A percentile compares a stretch with the other conserved stretches of the same genome.
Conservation (phyloP, 2,888 invertebrate species). For the Agriopis marginaria region DNA sequence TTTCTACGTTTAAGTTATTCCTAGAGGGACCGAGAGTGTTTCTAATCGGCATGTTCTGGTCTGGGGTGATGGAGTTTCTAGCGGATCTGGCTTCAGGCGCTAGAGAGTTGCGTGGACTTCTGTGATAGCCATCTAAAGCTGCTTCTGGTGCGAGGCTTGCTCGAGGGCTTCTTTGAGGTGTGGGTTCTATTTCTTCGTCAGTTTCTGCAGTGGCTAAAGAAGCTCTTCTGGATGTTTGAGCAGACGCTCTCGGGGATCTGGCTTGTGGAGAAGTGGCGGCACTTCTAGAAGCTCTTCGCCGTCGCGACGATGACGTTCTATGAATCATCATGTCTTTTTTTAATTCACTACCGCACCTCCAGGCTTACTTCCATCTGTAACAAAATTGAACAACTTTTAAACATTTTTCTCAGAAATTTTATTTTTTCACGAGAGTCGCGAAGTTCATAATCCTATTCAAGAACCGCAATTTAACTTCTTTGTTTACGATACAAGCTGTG, state of each 20-base stretch:
- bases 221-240: slow-evolving; percentile 83
- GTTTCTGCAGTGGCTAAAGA: slow-evolving; percentile 88
- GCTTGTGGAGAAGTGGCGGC: slow-evolving; percentile 88
- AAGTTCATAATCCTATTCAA: slow-evolving; percentile 54
- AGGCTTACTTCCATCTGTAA: slow-evolving; percentile 43
- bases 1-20: slow-evolving; percentile 87
- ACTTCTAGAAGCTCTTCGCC: slow-evolving; percentile 89
- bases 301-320: slow-evolving; percentile 88
- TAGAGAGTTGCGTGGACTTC: slow-evolving; percentile 86
- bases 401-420: slow-evolving; percentile 37
- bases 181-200: slow-evolving; percentile 83
- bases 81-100: slow-evolving; percentile 86
- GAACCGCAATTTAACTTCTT: slow-evolving; percentile 61
- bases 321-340: slow-evolving; percentile 85
- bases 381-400: slow-evolving; percentile 43
- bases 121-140: slow-evolving; percentile 81
- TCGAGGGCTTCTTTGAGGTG: slow-evolving; percentile 82
- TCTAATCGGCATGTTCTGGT: slow-evolving; percentile 82
- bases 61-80: slow-evolving; percentile 88
- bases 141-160: slow-evolving; percentile 87
- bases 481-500: slow-evolving; percentile 55
- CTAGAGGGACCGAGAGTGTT: slow-evolving; percentile 86
- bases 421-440: slow-evolving; percentile 36
- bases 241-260: slow-evolving; percentile 79
- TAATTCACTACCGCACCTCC: slow-evolving; percentile 10